phyloP scores from a whole-genome alignment of 2,888 invertebrate genomes.

The Atherix ibis region DNA sequence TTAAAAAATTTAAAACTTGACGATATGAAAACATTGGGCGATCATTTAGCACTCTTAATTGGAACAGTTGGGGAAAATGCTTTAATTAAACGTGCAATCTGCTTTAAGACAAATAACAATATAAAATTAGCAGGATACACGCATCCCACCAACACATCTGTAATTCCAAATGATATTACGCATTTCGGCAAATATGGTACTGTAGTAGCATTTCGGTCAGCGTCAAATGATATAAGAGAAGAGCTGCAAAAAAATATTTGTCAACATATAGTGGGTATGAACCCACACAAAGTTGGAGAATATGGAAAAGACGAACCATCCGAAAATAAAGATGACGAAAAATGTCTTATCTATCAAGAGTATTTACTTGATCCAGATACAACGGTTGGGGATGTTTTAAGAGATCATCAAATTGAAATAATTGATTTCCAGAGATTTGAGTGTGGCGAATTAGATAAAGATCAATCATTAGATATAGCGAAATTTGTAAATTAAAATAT shows the following conservation, averaged over 20 bases:
- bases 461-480: background rate
- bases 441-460: constrained; percentile 51
- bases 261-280: constrained; percentile 86
- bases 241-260: constrained; percentile 56
- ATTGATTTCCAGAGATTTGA: constrained; percentile 76
- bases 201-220: constrained; percentile 50
- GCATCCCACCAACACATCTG: constrained; percentile 47
- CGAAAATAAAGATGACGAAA: constrained; percentile 57
- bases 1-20: constrained; percentile 43
- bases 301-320: constrained; percentile 44
- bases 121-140: constrained; percentile 47
- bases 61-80: constrained; percentile 88
- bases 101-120: constrained; percentile 45
- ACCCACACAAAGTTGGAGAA: constrained; percentile 58
- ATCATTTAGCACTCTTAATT: constrained; percentile 70
- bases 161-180: constrained; percentile 29
- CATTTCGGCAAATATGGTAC: constrained; percentile 75
- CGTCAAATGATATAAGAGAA: constrained; percentile 28
- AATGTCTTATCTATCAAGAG: constrained; percentile 69
- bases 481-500: constrained; percentile 5
- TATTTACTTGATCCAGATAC: constrained; percentile 63
- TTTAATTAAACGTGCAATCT: constrained; percentile 57
- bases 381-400: constrained; percentile 55
- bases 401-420: constrained; percentile 47
- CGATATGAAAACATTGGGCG: constrained; percentile 58